Conservation (phyloP, 2,797 vertebrate species). For the Protosalanx chinensis region DNA sequence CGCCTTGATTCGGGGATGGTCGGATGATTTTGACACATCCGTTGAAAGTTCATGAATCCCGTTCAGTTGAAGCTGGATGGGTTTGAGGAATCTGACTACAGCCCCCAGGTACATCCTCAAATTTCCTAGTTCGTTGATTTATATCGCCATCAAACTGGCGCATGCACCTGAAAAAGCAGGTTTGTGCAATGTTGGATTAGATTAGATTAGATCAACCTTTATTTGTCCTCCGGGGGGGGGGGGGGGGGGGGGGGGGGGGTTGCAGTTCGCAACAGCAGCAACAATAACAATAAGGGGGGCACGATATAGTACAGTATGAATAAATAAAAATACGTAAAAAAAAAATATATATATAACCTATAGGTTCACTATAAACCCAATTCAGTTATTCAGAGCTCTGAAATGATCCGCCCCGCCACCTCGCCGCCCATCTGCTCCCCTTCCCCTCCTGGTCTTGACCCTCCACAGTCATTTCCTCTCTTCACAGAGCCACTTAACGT, state of each 20-base stretch:
- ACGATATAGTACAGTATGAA: no score
- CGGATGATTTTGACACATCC: background rate
- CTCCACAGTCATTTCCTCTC: constrained; percentile 57
- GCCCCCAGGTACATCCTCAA: background rate
- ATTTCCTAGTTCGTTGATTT: background rate
- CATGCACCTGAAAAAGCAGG: background rate
- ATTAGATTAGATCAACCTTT: no score
- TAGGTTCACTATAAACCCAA: background rate
- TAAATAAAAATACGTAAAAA: no score
- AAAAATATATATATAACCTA: no score
- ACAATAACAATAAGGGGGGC: no score
- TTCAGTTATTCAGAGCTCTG: no score
- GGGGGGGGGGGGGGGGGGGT: no score
- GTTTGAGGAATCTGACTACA: constrained; percentile 13
- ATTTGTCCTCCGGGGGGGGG: no score
- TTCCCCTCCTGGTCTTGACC: constrained; percentile 58
- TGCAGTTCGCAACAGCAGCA: no score
- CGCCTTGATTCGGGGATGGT: no score
- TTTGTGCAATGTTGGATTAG: background rate
- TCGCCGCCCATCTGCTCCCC: constrained; percentile 12
- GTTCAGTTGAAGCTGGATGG: background rate
- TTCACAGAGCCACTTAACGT: constrained; percentile 45
- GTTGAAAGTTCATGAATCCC: background rate
- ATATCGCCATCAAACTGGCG: background rate
- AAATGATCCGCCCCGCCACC: constrained; percentile 3